Evolutionary conservation across 2,888 invertebrate species (phyloP), one percentile per base, ranked within the genome.

Genomic region (Rhyacophila evoluta): DNA sequence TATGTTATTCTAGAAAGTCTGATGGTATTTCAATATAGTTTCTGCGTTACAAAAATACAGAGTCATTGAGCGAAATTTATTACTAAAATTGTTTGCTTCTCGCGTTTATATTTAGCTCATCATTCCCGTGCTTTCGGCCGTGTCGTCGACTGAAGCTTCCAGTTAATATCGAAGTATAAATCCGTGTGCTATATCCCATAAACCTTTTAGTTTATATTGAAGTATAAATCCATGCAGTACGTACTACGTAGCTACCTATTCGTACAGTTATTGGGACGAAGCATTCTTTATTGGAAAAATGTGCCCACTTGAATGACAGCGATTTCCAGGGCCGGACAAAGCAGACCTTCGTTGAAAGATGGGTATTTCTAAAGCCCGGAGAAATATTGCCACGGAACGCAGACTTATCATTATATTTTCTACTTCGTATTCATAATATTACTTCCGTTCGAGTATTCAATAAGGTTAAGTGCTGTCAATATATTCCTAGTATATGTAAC

Each of bases 401-500:
- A 55, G 55, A 19, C 55, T 12, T 6, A 19, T 12, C 55, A 55
- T 55, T 55, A 55, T 55, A 41, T 55, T 55, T 55, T 55, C 55
- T 10, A 19, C 10, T 15, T 55, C 55, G 55, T 55, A 55, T 55
- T 55, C 55, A 55, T 55, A 55, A 55, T 55, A 55, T 55, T 55
- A 55, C 19, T 55, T 55, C 55, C 55, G 19, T 12, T 19, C 8
- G 25, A 12, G 12, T 37, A 8, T 55, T 55, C 55, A 19, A 55
- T 55, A 55, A 55, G 55, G 55, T 25, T 55, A 55, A 55, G 55
- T 55, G 55, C 55, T 55, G 55, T 55, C 55, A 55, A 55, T 55
- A 55, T 8, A 19, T 33, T 19, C 15, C 19, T 19, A 19, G 55
- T 55, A 55, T 55, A 19, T 10, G 19, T 55, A 55, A 10, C 55